Percentiles rank a stretch among this genome's conserved stretches.
Conservation (phyloP, 2,113 vertebrate species). For the Elachura formosa region DNA sequence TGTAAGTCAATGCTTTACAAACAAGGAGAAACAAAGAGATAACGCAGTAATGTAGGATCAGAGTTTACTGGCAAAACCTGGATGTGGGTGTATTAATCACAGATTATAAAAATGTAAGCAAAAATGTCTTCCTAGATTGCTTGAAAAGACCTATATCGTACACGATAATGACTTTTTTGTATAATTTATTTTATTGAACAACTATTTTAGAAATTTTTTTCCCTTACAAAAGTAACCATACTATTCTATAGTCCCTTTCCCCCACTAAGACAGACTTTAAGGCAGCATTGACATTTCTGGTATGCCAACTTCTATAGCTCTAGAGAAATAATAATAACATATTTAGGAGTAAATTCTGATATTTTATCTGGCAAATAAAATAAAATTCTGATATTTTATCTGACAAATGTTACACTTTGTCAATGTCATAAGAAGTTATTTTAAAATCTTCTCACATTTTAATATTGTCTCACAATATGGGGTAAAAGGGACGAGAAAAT, state of each 20-base stretch:
- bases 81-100: not conserved
- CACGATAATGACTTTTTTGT: not conserved
- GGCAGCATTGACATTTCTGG: not conserved
- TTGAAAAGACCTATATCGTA: not conserved
- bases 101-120: not conserved
- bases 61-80: not conserved
- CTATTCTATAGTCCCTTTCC: not conserved
- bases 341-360: not conserved
- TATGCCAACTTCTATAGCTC: not conserved
- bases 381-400: conserved; percentile 3
- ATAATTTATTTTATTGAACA: not conserved
- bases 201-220: not conserved
- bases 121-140: not conserved
- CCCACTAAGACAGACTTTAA: not conserved
- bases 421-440: not conserved
- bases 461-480: conserved; percentile 12
- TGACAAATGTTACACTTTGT: not conserved
- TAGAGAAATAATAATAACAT: not conserved
- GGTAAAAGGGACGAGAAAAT: not conserved
- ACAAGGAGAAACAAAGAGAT: not conserved
- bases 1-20: not conserved
- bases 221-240: not conserved
- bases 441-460: too few species aligned
- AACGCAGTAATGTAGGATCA: not conserved
- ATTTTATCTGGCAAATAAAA: conserved; percentile 17